Conservation (phyloP, 2,113 vertebrate genomes). For the Alligator sinensis region DNA sequence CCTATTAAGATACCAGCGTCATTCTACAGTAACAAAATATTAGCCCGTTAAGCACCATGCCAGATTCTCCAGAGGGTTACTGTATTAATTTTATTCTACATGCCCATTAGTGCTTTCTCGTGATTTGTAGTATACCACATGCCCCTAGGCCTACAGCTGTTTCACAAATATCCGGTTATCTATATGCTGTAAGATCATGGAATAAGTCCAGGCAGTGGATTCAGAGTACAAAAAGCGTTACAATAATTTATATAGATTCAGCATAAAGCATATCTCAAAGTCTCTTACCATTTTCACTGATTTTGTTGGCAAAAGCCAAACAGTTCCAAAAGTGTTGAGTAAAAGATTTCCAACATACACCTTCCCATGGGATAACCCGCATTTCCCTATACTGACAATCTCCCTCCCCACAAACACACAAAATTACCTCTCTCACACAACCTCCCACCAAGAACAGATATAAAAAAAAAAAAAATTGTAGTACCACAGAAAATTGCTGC, state of each 20-base stretch:
- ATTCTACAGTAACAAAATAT: slow-evolving; percentile 22
- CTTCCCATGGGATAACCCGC: background rate
- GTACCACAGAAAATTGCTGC: slow-evolving; percentile 90
- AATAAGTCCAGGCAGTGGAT: background rate
- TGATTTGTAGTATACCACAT: background rate
- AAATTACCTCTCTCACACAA: background rate
- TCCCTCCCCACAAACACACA: background rate
- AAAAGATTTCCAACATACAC: background rate
- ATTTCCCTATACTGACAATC: background rate
- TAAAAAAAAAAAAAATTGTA: background rate
- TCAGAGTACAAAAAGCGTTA: background rate
- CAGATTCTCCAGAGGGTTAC: background rate
- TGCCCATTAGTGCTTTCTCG: background rate
- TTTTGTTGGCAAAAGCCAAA: background rate
- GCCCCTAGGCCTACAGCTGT: background rate
- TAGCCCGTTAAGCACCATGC: background rate
- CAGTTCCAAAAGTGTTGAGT: background rate
- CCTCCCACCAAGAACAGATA: background rate
- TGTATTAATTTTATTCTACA: slow-evolving; percentile 17
- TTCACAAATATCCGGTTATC: background rate
- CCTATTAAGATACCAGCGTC: slow-evolving; percentile 33
- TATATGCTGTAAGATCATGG: background rate
- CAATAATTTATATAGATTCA: background rate
- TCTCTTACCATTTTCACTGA: background rate
- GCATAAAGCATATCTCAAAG: background rate